phyloP scores from a whole-genome alignment of 2,797 vertebrate genomes.

The Monodelphis domestica region DNA sequence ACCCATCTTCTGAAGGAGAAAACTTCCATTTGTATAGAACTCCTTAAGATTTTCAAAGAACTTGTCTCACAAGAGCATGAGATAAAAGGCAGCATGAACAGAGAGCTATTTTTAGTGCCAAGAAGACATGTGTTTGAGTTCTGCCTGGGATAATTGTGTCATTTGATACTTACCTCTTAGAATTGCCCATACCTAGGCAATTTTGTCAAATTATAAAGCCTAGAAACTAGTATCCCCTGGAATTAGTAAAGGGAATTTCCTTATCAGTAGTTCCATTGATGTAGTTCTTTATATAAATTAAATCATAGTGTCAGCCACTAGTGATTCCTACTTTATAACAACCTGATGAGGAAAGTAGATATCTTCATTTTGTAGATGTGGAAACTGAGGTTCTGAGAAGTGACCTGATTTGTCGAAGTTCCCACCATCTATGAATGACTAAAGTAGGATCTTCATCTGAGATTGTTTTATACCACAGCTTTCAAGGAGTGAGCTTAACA shows the following conservation, averaged over 20 bases:
- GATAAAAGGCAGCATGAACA: neutral
- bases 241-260: neutral
- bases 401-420: neutral
- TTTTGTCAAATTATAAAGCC: neutral
- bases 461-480: constrained; percentile 48
- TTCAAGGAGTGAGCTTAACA: constrained; percentile 34
- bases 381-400: neutral
- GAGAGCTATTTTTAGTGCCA: neutral
- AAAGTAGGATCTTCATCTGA: constrained; percentile 22
- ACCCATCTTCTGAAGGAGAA: neutral
- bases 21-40: neutral
- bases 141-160: neutral
- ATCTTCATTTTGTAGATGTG: neutral
- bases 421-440: neutral
- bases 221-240: neutral
- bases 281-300: neutral
- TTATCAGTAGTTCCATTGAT: neutral
- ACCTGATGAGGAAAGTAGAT: neutral
- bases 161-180: neutral
- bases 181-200: neutral
- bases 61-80: neutral
- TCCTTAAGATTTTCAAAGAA: neutral
- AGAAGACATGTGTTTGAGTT: neutral
- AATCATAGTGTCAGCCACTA: neutral
- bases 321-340: neutral